Conservation (phyloP, 2,113 vertebrate genomes). For the Mesocricetus auratus region DNA sequence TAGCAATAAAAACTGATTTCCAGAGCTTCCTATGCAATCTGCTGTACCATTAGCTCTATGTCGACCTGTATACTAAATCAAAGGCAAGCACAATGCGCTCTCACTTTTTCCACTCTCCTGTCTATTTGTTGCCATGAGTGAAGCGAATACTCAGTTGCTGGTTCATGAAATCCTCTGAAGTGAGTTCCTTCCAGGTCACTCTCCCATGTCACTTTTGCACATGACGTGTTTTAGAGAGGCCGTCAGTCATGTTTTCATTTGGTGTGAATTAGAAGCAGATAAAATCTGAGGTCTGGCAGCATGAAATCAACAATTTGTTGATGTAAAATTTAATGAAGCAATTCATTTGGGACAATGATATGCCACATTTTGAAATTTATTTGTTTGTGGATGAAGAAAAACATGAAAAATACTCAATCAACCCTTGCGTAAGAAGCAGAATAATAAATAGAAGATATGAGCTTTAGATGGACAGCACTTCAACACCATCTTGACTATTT, state of each 20-base stretch:
- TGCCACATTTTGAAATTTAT: slow-evolving; percentile 34
- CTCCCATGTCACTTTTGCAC: slow-evolving; percentile 54
- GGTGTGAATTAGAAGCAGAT: slow-evolving; percentile 65
- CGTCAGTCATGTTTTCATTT: slow-evolving; percentile 54
- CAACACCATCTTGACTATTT: neutral
- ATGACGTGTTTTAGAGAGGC: slow-evolving; percentile 50
- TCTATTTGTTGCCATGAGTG: neutral
- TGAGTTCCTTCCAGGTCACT: slow-evolving; percentile 38
- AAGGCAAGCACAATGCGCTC: neutral
- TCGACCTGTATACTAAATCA: neutral
- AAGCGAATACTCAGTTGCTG: slow-evolving; percentile 19
- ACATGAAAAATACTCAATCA: slow-evolving; percentile 50
- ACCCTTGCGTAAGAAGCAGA: slow-evolving; percentile 28
- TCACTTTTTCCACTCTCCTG: neutral
- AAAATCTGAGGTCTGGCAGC: slow-evolving; percentile 47
- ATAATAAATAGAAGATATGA: neutral
- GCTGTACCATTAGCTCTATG: neutral
- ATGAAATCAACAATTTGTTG: slow-evolving; percentile 62
- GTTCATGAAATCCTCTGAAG: slow-evolving; percentile 43
- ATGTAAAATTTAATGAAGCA: slow-evolving; percentile 34
- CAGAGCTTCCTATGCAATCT: neutral
- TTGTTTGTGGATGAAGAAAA: slow-evolving; percentile 42
- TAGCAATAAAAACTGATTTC: neutral
- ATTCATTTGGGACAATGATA: slow-evolving; percentile 1
- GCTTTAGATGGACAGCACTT: neutral